Evolutionary conservation across 2,113 vertebrate genomes (phyloP).

Genomic region (Pardalotus punctatus): DNA sequence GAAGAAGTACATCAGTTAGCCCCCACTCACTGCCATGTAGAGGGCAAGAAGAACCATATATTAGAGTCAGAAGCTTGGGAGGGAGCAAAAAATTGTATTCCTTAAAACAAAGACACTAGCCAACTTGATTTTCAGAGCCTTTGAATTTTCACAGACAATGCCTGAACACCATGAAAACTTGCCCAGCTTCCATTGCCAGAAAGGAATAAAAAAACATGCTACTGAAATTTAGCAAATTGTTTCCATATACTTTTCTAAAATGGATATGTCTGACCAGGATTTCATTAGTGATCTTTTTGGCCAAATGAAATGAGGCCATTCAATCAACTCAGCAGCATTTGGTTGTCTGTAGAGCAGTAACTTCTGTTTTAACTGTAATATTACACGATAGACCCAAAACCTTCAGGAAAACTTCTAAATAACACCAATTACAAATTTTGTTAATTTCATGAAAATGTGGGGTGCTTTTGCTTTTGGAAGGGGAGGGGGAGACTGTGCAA

Average conservation of each 20-base stretch:
- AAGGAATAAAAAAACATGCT: not conserved
- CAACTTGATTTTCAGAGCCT: not conserved
- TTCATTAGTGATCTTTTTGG: not conserved
- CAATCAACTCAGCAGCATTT: not conserved
- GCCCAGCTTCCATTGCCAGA: not conserved
- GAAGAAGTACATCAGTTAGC: not conserved
- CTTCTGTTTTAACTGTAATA: not conserved
- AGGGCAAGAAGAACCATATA: not conserved
- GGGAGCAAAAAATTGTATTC: not conserved
- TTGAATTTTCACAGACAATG: slow-evolving; percentile 5
- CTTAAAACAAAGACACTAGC: not conserved
- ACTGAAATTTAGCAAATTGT: slow-evolving; percentile 15
- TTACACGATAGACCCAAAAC: not conserved
- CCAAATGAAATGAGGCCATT: not conserved
- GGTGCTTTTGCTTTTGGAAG: not conserved
- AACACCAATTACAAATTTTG: not conserved
- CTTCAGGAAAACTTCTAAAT: not conserved
- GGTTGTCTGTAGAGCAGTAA: not conserved
- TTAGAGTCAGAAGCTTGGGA: not conserved
- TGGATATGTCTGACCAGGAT: not conserved
- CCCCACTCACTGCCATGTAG: not conserved
- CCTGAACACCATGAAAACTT: not conserved
- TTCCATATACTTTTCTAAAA: slow-evolving; percentile 25
- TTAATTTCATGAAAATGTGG: not conserved
- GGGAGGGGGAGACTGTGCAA: not conserved